phyloP scores from a whole-genome alignment of 2,888 invertebrate genomes.

The Drosophila barbarae region DNA sequence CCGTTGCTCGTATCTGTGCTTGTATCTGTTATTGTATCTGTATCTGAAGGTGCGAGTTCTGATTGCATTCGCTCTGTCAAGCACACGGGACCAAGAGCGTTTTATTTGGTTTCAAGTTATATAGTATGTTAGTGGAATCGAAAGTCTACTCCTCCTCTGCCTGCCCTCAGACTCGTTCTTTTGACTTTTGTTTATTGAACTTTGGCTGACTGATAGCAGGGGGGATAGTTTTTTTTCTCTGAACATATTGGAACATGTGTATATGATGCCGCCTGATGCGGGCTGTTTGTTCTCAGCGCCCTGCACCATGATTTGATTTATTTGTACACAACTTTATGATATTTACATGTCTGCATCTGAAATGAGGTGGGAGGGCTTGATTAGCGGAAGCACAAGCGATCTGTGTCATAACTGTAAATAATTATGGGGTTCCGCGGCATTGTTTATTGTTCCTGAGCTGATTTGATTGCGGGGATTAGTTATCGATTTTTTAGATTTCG shows the following conservation, averaged over 20 bases:
- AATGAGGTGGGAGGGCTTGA: background rate
- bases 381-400: conserved; percentile 31
- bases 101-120: conserved; percentile 56
- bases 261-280: conserved; percentile 59
- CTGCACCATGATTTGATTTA: conserved; percentile 62
- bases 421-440: conserved; percentile 29
- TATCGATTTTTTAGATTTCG: background rate
- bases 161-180: conserved; percentile 19
- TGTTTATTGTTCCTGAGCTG: background rate
- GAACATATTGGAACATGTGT: conserved; percentile 65
- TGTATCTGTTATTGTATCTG: conserved; percentile 13
- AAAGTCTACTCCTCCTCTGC: background rate
- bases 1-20: conserved; percentile 5
- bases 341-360: conserved; percentile 58
- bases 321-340: conserved; percentile 69
- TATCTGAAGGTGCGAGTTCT: conserved; percentile 58
- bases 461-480: conserved; percentile 5
- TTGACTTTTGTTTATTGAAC: conserved; percentile 63
- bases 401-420: conserved; percentile 41
- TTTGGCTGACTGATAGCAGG: conserved; percentile 43
- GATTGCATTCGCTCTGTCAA: conserved; percentile 52
- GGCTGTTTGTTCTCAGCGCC: conserved; percentile 60
- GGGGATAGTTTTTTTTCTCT: conserved; percentile 29
- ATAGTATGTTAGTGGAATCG: conserved; percentile 22
- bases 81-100: conserved; percentile 42